Evolutionary conservation across 2,797 vertebrate species (phyloP).

Genomic region (Remorina albescens): DNA sequence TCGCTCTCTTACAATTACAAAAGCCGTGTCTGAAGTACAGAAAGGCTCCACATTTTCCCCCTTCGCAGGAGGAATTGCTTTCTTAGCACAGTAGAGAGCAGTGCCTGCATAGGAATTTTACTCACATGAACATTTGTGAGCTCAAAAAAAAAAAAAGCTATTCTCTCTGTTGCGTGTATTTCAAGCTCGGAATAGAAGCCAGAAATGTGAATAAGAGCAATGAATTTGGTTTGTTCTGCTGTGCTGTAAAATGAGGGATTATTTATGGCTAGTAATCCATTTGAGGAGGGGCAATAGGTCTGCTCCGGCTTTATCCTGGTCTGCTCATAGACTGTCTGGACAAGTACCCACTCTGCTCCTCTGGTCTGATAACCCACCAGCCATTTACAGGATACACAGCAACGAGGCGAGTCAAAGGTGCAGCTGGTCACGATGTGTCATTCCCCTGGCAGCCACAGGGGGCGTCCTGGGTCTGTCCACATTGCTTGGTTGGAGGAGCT

Average conservation of each 20-base stretch:
- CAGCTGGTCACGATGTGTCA: conserved; percentile 39
- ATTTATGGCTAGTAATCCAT: conserved; percentile 58
- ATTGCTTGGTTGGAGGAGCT: conserved; percentile 51
- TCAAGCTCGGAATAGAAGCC: conserved; percentile 1
- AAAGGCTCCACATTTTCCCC: neutral
- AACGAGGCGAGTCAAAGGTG: conserved; percentile 37
- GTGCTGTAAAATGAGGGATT: conserved; percentile 49
- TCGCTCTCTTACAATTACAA: conserved; percentile 22
- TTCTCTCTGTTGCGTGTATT: conserved; percentile 17
- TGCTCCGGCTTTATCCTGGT: conserved; percentile 50
- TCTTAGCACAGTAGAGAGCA: conserved; percentile 7
- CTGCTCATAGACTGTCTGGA: conserved; percentile 36
- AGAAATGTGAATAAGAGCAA: conserved; percentile 34
- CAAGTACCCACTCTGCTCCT: conserved; percentile 38
- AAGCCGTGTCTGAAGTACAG: conserved; percentile 16
- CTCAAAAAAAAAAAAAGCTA: conserved; percentile 9
- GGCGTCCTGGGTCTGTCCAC: conserved; percentile 70
- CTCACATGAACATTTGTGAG: conserved; percentile 30
- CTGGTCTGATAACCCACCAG: conserved; percentile 56
- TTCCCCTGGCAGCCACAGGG: conserved; percentile 81
- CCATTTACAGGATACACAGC: conserved; percentile 29
- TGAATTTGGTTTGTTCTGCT: conserved; percentile 54
- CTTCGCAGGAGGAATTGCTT: conserved; percentile 12
- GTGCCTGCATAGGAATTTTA: conserved; percentile 12
- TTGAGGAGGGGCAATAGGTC: conserved; percentile 40